Conservation (phyloP, 2,888 invertebrate species). For the Dolichomitus sp. region DNA sequence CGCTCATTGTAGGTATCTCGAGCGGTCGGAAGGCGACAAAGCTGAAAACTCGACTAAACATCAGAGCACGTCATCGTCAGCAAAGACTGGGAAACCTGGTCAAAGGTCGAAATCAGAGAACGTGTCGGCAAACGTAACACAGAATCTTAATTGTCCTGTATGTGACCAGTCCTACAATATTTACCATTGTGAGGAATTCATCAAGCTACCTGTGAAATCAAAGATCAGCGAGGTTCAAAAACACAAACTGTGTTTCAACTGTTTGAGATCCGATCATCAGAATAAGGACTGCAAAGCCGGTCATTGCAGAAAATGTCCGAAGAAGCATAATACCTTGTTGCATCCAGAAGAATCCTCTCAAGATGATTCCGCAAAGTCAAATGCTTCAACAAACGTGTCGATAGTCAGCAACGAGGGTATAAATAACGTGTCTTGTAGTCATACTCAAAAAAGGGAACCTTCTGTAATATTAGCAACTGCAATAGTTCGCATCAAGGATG, state of each 20-base stretch:
- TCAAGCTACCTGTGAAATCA: conserved; percentile 20
- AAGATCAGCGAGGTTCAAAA: background rate
- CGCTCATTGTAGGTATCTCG: conserved; percentile 44
- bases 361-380: background rate
- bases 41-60: background rate
- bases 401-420: background rate
- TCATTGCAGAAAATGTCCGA: conserved; percentile 33
- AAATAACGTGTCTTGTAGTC: conserved; percentile 5
- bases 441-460: background rate
- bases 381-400: background rate
- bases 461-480: conserved; percentile 17
- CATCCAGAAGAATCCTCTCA: conserved; percentile 21
- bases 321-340: conserved; percentile 8
- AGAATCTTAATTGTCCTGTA: conserved; percentile 13
- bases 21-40: background rate
- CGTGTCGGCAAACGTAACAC: conserved; percentile 5
- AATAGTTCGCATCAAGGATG: background rate
- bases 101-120: conserved; percentile 21
- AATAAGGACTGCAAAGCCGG: conserved; percentile 28
- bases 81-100: background rate
- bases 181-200: conserved; percentile 30
- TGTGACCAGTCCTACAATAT: conserved; percentile 25
- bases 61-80: background rate
- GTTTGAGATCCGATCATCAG: conserved; percentile 20
- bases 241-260: conserved; percentile 38